Evolutionary conservation across 2,888 invertebrate species (phyloP), one percentile per base, ranked within the genome.

Genomic region (Parnassius smintheus): DNA sequence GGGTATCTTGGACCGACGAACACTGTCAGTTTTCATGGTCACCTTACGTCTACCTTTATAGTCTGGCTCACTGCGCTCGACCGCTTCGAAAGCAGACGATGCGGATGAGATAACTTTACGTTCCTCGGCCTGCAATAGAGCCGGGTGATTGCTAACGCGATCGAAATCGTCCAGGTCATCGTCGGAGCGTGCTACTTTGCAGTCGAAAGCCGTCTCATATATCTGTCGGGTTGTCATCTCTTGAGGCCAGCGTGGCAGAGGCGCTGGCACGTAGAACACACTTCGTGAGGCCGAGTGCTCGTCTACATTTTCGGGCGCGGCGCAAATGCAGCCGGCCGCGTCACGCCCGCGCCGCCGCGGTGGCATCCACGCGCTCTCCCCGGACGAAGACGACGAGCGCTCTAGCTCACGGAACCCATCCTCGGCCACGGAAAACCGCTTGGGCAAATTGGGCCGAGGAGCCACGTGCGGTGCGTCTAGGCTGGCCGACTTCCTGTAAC

Each of bases 181-280:
- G 73, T 95, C 95, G 9, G 96, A 96, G 69, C 95, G 95, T 78
- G 95, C 95, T 76, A 96, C 94, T 86, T 96, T 96, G 85, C 96
- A 96, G 86, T 97, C 97, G 85, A 97, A 97, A 64, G 97, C 97
- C 62, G 97, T 97, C 88, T 97, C 97, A 84, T 97, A 97, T 62
- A 97, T 93, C 86, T 96, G 96, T 76, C 96, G 93, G 83, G 92
- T 89, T 73, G 93, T 93, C 89, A 93, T 93, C 77, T 93, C 93
- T 88, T 87, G 91, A 78, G 92, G 91, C 86, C 93, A 94, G 83
- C 94, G 92, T 75, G 94, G 93, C 82, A 94, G 91, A 70, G 94
- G 94, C 76, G 94, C 94, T 77, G 94, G 94, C 81, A 95, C 94
- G 85, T 94, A 94, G 87, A 94, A 94, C 75, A 95, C 93, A 88